Base-by-base conservation (phyloP, 1,140 invertebrate genomes). In the Diachasma alloeum region DNA sequence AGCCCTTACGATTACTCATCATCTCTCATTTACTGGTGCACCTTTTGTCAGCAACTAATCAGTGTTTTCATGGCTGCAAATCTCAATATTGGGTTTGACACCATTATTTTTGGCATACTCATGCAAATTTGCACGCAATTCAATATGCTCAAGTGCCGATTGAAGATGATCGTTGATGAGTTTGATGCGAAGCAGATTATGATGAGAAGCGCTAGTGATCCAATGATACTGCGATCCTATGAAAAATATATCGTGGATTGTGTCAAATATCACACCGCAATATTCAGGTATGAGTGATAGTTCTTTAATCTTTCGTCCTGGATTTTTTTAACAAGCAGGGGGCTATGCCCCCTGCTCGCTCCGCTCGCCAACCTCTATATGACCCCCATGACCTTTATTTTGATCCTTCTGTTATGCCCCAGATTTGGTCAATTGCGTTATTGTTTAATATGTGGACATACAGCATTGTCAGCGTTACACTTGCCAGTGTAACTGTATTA, bases 31-130 rank as follows among this genome's bases (percentile, higher is more conserved):
- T 72, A 72, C 26, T 72, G 19, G 22, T 15, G 19, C 24, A 56
- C 70, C 8, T 48, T 15, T 56, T 26, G 31, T 24, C 70, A 72
- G 26, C 70, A 72, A 17, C 15, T 68, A 17, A 17, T 68, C 0
- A 68, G 66, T 37, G 66, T 68, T 17, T n/a, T 36, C 3, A 0
- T 68, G 0, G 36, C 31, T 68, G 66, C 66, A 15, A 68, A 68
- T 68, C 26, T 68, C 31, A 36, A 68, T 39, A 68, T 68, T 39
- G 66, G 66, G n/a, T 68, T 68, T 19, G 66, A 68, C 10, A 68
- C 66, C 15, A 68, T 68, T 19, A 68, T 68, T 9, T 26, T 26
- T 3, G 66, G 66, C 3, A 36, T 39, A 17, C n/a, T 39, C 31
- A 15, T 68, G 5, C 36, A 39, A 26, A 68, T 68, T 4, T 68